These are phyloP conservation scores for Paramisgurnus dabryanus DNA, from an alignment of 2,113 vertebrate species.

Conservation along the genomic window DNA sequence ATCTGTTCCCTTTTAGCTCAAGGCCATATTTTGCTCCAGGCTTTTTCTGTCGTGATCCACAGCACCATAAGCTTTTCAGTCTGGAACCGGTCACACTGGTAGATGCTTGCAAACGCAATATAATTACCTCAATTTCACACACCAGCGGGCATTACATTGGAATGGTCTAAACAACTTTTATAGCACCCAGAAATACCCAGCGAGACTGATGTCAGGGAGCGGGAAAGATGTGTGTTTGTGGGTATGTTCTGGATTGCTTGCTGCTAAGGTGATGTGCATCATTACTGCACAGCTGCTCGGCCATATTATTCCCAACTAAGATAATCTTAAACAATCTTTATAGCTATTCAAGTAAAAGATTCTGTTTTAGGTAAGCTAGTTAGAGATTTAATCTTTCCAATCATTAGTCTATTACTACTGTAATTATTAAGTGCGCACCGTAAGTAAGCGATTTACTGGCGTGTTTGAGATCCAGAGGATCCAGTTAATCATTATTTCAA, in stretches of 20 bases:
- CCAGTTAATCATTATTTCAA: conserved; percentile 63
- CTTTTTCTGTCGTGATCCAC: conserved; percentile 4
- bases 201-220: conserved; percentile 20
- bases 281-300: conserved; percentile 54
- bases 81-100: conserved; percentile 21
- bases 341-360: neutral
- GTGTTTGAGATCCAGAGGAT: neutral
- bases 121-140: conserved; percentile 39
- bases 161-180: conserved; percentile 39
- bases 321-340: neutral
- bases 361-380: conserved; percentile 4
- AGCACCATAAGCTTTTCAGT: conserved; percentile 3
- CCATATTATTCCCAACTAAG: conserved; percentile 7
- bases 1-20: conserved; percentile 31
- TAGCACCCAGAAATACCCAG: conserved; percentile 26
- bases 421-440: neutral
- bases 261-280: conserved; percentile 39
- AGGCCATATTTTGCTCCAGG: neutral
- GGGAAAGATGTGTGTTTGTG: conserved; percentile 14
- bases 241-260: conserved; percentile 17
- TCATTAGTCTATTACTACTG: conserved; percentile 24
- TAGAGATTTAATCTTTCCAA: conserved; percentile 10
- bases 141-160: conserved; percentile 43
- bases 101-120: conserved; percentile 16
- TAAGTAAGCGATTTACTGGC: neutral